Evolutionary conservation across 2,113 vertebrate genomes (phyloP).

Genomic region (Propithecus coquereli): DNA sequence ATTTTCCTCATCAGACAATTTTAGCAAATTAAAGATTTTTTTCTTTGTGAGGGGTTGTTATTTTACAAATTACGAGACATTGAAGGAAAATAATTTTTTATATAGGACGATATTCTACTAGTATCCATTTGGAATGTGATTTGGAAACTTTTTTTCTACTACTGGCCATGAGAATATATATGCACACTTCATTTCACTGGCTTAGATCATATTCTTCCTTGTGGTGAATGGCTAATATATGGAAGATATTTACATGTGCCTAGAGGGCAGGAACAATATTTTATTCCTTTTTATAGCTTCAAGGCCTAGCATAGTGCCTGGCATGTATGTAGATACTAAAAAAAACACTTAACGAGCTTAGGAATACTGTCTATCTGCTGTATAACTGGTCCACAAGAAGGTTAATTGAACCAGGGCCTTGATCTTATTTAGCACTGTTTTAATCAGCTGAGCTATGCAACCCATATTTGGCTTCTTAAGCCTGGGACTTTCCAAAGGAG

Average conservation of each 20-base stretch:
- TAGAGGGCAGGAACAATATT: background rate
- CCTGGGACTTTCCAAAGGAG: conserved; percentile 3
- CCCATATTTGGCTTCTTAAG: background rate
- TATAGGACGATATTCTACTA: background rate
- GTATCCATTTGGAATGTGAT: background rate
- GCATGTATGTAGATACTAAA: background rate
- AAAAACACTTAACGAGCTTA: conserved; percentile 18
- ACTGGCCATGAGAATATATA: background rate
- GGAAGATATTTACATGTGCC: background rate
- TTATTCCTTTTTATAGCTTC: background rate
- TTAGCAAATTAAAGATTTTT: background rate
- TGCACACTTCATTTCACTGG: background rate
- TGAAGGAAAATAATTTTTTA: conserved; percentile 19
- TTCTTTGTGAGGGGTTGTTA: background rate
- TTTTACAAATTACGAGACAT: conserved; percentile 2
- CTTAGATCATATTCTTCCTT: background rate
- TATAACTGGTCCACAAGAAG: background rate
- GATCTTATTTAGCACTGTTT: background rate
- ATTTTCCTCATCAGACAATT: background rate
- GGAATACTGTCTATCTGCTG: background rate
- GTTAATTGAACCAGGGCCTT: background rate
- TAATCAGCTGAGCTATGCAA: background rate
- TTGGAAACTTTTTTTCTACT: conserved; percentile 12
- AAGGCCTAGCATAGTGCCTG: background rate
- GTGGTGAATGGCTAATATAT: background rate